Evolutionary conservation across 2,113 vertebrate genomes (phyloP).

Genomic region (Paramisgurnus dabryanus): DNA sequence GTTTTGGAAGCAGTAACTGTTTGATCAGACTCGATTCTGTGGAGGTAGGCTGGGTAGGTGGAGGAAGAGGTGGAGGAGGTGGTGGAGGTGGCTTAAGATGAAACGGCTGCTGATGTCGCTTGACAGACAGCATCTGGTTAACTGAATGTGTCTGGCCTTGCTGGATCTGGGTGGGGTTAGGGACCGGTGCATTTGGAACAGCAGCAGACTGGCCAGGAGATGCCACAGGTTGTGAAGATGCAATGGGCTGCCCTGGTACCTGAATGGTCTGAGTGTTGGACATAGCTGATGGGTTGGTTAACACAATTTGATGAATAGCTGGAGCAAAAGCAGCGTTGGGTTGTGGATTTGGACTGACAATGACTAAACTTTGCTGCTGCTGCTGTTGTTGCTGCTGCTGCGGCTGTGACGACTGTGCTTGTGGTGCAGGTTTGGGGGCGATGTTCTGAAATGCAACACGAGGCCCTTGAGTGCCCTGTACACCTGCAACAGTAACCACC

Average conservation of each 20-base stretch:
- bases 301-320: slow-evolving; percentile 97
- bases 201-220: slow-evolving; percentile 76
- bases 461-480: slow-evolving; percentile 83
- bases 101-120: slow-evolving; percentile 79
- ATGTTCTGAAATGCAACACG: slow-evolving; percentile 97
- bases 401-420: slow-evolving; percentile 77
- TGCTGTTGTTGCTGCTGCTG: slow-evolving; percentile 68
- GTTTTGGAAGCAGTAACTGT: slow-evolving; percentile 97
- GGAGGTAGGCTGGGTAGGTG: slow-evolving; percentile 82
- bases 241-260: slow-evolving; percentile 83
- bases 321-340: slow-evolving; percentile 88
- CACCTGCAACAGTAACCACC: slow-evolving; percentile 82
- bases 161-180: slow-evolving; percentile 81
- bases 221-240: slow-evolving; percentile 80
- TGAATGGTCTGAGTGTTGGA: slow-evolving; percentile 86
- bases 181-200: slow-evolving; percentile 75
- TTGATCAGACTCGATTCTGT: slow-evolving; percentile 98
- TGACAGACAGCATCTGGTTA: slow-evolving; percentile 91
- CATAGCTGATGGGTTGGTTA: slow-evolving; percentile 88
- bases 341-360: slow-evolving; percentile 88
- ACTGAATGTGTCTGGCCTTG: slow-evolving; percentile 83
- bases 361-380: slow-evolving; percentile 90
- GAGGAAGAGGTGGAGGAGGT: slow-evolving; percentile 74
- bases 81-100: slow-evolving; percentile 67
- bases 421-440: slow-evolving; percentile 83